These are phyloP conservation scores for Stegostoma tigrinum DNA, from an alignment of 2,113 vertebrate genomes.

Conservation along the genomic window DNA sequence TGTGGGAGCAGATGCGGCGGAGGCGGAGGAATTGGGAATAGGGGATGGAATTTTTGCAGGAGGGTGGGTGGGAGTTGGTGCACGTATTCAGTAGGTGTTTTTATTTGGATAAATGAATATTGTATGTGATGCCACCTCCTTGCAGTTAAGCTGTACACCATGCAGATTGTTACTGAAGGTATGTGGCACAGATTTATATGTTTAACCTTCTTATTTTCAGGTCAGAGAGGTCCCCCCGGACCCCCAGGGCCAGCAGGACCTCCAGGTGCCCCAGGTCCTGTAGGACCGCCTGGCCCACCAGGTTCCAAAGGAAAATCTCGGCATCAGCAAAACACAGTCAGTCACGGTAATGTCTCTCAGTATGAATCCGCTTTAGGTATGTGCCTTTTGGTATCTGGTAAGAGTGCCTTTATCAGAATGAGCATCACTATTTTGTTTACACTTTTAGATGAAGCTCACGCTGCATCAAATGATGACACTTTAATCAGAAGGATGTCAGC, in stretches of 20 bases:
- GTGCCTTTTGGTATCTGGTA: not conserved
- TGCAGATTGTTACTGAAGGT: not conserved
- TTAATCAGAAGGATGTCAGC: constrained; percentile 55
- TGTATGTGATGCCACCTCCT: not conserved
- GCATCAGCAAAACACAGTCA: constrained; percentile 47
- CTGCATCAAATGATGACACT: constrained; percentile 75
- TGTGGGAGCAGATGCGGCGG: too few species aligned
- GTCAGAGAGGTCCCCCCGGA: constrained; percentile 62
- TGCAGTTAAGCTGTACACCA: not conserved
- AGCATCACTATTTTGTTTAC: not conserved
- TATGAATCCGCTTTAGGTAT: not conserved
- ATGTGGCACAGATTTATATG: not conserved
- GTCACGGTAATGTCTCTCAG: not conserved
- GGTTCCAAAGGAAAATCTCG: constrained; percentile 61
- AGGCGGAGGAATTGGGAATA: too few species aligned
- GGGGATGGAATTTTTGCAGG: too few species aligned
- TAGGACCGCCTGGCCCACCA: constrained; percentile 51
- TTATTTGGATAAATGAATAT: not conserved
- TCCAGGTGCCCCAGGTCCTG: constrained; percentile 56
- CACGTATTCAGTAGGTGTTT: not conserved
- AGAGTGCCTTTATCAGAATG: too few species aligned
- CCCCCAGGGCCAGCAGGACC: constrained; percentile 58
- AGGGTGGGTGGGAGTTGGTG: too few species aligned
- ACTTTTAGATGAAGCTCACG: constrained; percentile 57
- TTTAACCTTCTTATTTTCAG: constrained; percentile 40